phyloP scores from a whole-genome alignment of 2,797 vertebrate species.

The Rhinogobio ventralis region DNA sequence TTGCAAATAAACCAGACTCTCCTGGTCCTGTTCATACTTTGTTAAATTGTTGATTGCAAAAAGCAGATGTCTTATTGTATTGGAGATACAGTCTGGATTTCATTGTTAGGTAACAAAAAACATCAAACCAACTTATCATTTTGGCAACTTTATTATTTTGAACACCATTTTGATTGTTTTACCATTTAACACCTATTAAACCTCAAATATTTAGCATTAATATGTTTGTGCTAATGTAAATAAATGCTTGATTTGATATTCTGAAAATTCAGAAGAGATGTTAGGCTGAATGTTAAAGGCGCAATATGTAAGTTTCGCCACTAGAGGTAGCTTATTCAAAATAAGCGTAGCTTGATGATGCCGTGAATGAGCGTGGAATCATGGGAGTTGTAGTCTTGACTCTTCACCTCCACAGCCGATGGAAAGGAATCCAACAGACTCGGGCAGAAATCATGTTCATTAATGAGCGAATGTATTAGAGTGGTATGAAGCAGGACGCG shows the following conservation, averaged over 20 bases:
- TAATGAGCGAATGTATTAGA: too few species aligned
- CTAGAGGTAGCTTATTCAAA: too few species aligned
- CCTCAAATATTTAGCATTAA: not conserved
- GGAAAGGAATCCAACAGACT: too few species aligned
- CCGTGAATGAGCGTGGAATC: too few species aligned
- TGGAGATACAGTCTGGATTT: not conserved
- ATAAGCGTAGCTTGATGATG: too few species aligned
- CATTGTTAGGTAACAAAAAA: not conserved
- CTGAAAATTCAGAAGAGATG: not conserved
- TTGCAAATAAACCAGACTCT: conserved; percentile 16
- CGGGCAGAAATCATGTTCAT: too few species aligned
- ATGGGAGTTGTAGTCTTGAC: too few species aligned
- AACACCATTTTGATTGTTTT: not conserved
- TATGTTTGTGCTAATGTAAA: not conserved
- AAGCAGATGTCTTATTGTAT: not conserved
- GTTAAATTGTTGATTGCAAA: not conserved
- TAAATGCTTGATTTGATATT: not conserved
- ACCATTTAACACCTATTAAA: not conserved
- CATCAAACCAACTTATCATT: not conserved
- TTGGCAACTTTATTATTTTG: not conserved
- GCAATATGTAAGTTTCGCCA: too few species aligned
- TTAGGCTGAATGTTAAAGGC: not conserved
- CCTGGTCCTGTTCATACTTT: not conserved
- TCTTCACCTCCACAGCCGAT: too few species aligned
- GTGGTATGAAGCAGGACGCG: too few species aligned